Conservation (phyloP, 2,113 vertebrate species). For the Prunella himalayana region DNA sequence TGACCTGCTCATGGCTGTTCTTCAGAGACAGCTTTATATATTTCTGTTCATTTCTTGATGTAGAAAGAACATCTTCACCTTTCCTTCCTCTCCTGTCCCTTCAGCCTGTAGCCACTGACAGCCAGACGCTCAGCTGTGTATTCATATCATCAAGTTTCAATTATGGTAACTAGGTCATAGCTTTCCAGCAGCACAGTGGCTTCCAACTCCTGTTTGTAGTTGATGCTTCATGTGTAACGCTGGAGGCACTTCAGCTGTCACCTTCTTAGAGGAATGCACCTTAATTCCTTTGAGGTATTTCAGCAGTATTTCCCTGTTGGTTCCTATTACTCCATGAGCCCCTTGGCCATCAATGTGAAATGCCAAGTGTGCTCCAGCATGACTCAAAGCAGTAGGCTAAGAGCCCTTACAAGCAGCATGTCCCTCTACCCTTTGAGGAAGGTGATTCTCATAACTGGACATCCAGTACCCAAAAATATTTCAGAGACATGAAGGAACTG, state of each 20-base stretch:
- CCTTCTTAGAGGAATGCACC: background rate
- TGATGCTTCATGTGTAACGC: accelerated
- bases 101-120: background rate
- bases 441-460: background rate
- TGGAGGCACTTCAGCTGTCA: background rate
- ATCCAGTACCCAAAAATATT: background rate
- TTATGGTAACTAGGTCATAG: background rate
- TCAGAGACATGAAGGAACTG: background rate
- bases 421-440: background rate
- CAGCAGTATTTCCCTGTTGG: background rate
- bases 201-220: background rate
- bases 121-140: background rate
- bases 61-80: background rate
- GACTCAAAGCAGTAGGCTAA: background rate
- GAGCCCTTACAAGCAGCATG: background rate
- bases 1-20: background rate
- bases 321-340: background rate
- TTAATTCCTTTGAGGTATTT: background rate
- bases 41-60: background rate
- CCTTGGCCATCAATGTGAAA: background rate
- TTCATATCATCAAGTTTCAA: background rate
- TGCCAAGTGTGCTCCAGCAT: background rate
- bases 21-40: background rate
- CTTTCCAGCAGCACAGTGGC: accelerated
- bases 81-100: background rate